phyloP scores from a whole-genome alignment of 2,797 vertebrate genomes.

The Perdix hodgsoniae region DNA sequence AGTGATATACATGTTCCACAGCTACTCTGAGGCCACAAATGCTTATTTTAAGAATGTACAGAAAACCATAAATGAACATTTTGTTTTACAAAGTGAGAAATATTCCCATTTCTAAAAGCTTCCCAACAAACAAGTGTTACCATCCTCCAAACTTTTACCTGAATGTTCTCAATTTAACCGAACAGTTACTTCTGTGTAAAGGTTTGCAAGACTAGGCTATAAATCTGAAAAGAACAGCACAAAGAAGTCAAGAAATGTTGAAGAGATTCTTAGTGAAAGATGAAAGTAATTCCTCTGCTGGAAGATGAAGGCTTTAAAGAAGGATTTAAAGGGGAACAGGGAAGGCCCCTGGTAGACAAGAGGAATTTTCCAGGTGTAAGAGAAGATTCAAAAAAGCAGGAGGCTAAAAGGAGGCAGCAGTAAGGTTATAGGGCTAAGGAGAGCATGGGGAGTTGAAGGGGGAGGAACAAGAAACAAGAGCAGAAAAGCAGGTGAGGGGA shows the following conservation, averaged over 20 bases:
- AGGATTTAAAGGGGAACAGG: conserved; percentile 26
- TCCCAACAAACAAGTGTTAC: neutral
- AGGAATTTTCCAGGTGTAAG: conserved; percentile 12
- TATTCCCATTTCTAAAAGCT: conserved; percentile 23
- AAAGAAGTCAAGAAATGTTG: neutral
- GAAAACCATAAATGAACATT: conserved; percentile 9
- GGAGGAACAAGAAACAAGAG: conserved; percentile 23
- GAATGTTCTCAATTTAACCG: conserved; percentile 32
- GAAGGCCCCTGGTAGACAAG: neutral
- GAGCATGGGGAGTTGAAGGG: neutral
- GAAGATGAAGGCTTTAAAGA: conserved; percentile 5
- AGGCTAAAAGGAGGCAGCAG: neutral
- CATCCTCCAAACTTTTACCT: neutral
- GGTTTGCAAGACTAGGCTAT: neutral
- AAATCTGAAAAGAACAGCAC: conserved; percentile 37
- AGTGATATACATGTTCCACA: neutral
- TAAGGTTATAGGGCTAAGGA: conserved; percentile 36
- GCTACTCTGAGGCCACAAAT: conserved; percentile 1
- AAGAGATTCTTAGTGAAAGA: conserved; percentile 47
- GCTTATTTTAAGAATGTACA: conserved; percentile 37
- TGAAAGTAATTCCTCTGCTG: neutral
- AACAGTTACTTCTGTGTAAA: conserved; percentile 32
- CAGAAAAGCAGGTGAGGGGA: conserved; percentile 51
- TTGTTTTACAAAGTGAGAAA: conserved; percentile 37
- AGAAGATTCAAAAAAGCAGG: neutral